Evolutionary conservation across 2,888 invertebrate species (phyloP).

Genomic region (Erebia epiphron): DNA sequence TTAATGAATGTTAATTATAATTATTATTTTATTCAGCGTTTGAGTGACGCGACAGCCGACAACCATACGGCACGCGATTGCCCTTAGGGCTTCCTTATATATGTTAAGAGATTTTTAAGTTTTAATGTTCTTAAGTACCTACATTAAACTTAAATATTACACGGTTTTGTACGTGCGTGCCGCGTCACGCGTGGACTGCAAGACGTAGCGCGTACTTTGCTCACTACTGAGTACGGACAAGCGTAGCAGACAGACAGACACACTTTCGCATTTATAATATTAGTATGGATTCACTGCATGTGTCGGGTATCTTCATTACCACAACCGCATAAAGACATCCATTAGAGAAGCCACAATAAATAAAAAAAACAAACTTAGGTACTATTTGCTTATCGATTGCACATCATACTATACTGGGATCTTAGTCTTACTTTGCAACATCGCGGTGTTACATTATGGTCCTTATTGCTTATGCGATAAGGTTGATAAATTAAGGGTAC

Average conservation of each 20-base stretch:
- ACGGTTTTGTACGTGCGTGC: too few species aligned
- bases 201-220: too few species aligned
- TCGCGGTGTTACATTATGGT: neutral
- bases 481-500: neutral
- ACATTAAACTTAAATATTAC: too few species aligned
- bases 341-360: conserved; percentile 8
- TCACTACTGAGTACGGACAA: too few species aligned
- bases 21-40: conserved; percentile 39
- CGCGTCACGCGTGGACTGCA: too few species aligned
- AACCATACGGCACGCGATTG: conserved; percentile 1
- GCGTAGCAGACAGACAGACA: too few species aligned
- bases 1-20: conserved; percentile 44
- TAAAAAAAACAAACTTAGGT: conserved; percentile 1
- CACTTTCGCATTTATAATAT: neutral
- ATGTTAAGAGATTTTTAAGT: neutral
- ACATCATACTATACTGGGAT: neutral
- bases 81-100: neutral
- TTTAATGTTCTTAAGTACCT: neutral
- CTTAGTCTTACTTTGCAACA: conserved; percentile 1
- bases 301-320: neutral
- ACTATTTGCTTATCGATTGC: conserved; percentile 24
- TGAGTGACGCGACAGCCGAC: conserved; percentile 23
- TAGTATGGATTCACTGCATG: neutral
- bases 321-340: neutral
- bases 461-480: neutral